phyloP scores from a whole-genome alignment of 2,113 vertebrate genomes.

The Actenoides lindsayi region DNA sequence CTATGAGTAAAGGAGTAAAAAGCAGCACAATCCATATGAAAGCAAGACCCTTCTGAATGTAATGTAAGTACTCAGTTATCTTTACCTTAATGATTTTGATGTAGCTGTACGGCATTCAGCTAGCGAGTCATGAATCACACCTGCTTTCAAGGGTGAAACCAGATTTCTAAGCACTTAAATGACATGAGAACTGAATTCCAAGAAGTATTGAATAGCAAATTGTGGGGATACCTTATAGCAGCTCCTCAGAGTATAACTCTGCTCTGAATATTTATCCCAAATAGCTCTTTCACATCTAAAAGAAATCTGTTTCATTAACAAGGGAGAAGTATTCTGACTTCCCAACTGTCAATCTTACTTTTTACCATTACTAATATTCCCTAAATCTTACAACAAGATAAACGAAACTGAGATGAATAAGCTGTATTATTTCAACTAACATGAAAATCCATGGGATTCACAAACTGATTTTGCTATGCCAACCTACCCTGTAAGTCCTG shows the following conservation, averaged over 20 bases:
- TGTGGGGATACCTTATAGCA: background rate
- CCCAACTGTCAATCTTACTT: background rate
- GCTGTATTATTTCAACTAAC: background rate
- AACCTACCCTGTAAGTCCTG: background rate
- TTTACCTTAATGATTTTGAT: background rate
- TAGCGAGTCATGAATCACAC: background rate
- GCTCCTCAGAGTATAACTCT: background rate
- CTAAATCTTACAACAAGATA: background rate
- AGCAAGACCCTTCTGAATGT: background rate
- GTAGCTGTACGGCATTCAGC: background rate
- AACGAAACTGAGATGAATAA: background rate
- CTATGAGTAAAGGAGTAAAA: background rate
- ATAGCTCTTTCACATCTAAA: background rate
- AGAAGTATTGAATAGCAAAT: background rate
- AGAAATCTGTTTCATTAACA: background rate
- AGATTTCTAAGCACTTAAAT: background rate
- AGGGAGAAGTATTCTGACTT: background rate
- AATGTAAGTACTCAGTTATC: constrained; percentile 14
- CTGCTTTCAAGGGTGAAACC: background rate
- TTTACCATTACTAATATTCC: background rate
- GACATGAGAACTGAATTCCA: background rate
- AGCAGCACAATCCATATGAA: background rate
- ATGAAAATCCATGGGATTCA: background rate
- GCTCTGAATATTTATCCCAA: background rate
- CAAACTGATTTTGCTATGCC: background rate